phyloP scores from a whole-genome alignment of 1,140 invertebrate genomes.

The Hormaphis cornu region DNA sequence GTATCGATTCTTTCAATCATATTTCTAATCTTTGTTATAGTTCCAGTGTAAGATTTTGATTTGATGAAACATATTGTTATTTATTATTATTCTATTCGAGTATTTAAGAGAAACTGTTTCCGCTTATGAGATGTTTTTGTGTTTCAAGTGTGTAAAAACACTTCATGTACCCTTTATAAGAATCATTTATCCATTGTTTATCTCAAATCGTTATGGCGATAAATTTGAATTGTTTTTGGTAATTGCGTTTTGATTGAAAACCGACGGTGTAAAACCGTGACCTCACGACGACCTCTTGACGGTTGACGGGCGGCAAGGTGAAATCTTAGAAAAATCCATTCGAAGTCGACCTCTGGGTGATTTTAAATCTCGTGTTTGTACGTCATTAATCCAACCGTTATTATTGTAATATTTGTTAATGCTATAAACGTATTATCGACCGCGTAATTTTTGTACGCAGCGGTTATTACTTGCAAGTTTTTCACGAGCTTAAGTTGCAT shows the following conservation, averaged over 20 bases:
- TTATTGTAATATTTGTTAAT: neutral
- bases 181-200: too few relatives aligned
- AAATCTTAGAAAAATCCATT: neutral
- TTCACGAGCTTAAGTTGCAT: neutral
- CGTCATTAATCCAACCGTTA: neutral
- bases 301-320: neutral
- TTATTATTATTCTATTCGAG: too few relatives aligned
- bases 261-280: neutral
- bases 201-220: too few relatives aligned
- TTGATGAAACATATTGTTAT: too few relatives aligned
- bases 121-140: too few relatives aligned
- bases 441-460: neutral
- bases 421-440: neutral
- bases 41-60: too few relatives aligned
- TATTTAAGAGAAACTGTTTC: too few relatives aligned
- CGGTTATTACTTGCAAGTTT: neutral
- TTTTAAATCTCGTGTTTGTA: neutral
- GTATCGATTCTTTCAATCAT: too few relatives aligned
- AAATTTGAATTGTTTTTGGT: neutral
- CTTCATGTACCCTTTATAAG: too few relatives aligned
- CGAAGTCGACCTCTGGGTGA: neutral
- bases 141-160: too few relatives aligned
- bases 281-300: too few relatives aligned
- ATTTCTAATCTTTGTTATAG: too few relatives aligned
- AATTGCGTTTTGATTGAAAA: constrained; percentile 7